Base-by-base conservation (phyloP, 2,888 invertebrate genomes). In the Masnerella sp. region DNA sequence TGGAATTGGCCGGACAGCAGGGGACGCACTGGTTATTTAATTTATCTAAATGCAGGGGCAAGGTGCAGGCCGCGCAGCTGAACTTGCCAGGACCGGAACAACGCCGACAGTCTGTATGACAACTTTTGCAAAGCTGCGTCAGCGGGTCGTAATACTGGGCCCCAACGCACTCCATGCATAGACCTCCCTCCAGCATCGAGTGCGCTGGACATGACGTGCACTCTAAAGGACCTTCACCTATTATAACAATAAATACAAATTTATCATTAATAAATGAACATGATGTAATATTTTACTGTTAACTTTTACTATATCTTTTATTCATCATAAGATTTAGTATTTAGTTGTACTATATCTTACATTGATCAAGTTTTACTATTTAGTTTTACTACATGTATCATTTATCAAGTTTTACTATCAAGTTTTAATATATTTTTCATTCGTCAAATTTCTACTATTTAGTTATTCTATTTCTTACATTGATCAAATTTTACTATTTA, bases 1-100 rank as follows among this genome's bases (percentile, higher is more conserved):
- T 85, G 40, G 88, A 88, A 52, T 89, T 89, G 45, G 90, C 90
- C 0, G 90, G 88, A 82, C 94, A 94, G 79, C 94, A 94, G 22
- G 92, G 91, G 79, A 94, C 93, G 82, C 94, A 94, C 84, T 93
- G 93, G 81, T 92, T 93, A 88, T 93, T 94, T 76, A 93, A 87
- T 79, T 92, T 91, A 83, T 93, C 93, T 74, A 93, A 85, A 81
- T 91, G 91, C 34, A 92, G 83, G 0, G 93, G 93, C 49, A 90
- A 88, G 8, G 91, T 90, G 80, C 93, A 94, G 0, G 90, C 90
- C 12, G 90, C 89, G 81, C 93, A 94, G 70, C 92, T 92, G 82
- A 91, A 92, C 79, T 90, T 91, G 0, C 93, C 93, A 0, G 92
- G 91, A 0, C 93, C 93, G 0, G 91, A 90, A 82, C 94, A 94